Evolutionary conservation across 2,888 invertebrate species (phyloP), one percentile per base, ranked within the genome.

Genomic region (Drosophila lutescens): DNA sequence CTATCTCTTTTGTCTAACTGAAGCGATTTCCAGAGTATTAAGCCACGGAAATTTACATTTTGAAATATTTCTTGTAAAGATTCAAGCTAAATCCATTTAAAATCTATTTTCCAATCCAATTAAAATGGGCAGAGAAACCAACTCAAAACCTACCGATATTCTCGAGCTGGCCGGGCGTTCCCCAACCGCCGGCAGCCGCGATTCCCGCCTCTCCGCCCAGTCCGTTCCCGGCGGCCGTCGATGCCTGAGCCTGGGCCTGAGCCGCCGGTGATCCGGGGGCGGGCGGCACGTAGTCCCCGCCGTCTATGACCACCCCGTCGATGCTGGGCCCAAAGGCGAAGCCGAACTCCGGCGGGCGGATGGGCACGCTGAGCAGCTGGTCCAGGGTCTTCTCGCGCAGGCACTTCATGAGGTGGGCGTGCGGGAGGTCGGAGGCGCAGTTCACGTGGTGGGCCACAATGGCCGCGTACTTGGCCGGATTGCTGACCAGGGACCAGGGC

Each of bases 261-360:
- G 86, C 89, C 8, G 86, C 90, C 1, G 86, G 74, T 0, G 87
- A 89, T 6, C 91, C 90, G 5, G 90, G 85, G 5, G 90, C 80
- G 2, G 92, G 90, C 12, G 91, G 90, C 49, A 89, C 91, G 78
- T 90, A 90, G 58, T 92, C 92, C 26, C 92, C 92, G 49, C 92
- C 91, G 79, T 92, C 92, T 89, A 98, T 97, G 74, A 98, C 97
- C 77, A 98, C 98, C 47, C 98, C 98, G 91, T 98, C 98, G 60
- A 98, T 97, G 89, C 97, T 97, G 7, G 98, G 98, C 0, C 98
- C 98, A 87, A 98, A 98, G 26, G 97, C 96, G 80, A 96, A 96
- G 8, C 96, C 95, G 89, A 97, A 97, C 89, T 96, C 96, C 0
- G 97, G 95, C 38, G 95, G 95, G 63, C 94, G 94, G 49, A 97